Percentiles rank a stretch among this genome's conserved stretches.
Evolutionary conservation across 1,140 invertebrate genomes (phyloP).

Genomic region (honey bee (Apis mellifera)): Amel_HAv3.1 CM009943.2:7646001-7646500

Average conservation of each 20-base stretch:
- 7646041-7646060: slow-evolving; percentile 6
- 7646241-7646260: background rate
- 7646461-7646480: background rate
- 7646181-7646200: background rate
- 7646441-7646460: background rate
- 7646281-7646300: background rate
- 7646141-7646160: no score
- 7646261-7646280: no score
- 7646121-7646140: no score
- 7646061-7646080: background rate
- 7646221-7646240: background rate
- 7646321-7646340: background rate
- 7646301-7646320: no score
- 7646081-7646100: no score
- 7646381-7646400: background rate
- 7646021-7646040: background rate
- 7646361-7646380: background rate
- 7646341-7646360: background rate
- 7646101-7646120: no score
- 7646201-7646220: background rate
- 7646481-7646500: background rate
- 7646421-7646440: background rate
- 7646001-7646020: background rate
- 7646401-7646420: background rate
- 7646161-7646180: no score